phyloP scores from a whole-genome alignment of 2,113 vertebrate genomes.

The Hiodon tergisus region DNA sequence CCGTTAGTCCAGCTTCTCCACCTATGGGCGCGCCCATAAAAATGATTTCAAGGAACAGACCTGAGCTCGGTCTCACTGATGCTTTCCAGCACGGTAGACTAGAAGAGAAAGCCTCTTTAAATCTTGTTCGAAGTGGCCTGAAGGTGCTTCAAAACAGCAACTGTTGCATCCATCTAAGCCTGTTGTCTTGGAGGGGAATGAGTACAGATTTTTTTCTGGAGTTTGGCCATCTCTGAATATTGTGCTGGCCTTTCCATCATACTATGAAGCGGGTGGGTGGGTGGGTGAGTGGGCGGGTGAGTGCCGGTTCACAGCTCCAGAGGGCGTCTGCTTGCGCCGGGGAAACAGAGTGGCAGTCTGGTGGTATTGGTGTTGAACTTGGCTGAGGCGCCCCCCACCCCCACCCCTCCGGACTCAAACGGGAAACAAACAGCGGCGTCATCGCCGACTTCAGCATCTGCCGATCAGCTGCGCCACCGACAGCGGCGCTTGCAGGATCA shows the following conservation, averaged over 20 bases:
- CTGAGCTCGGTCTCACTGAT: not conserved
- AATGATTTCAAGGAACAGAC: too few species aligned
- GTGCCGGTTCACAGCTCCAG: not conserved
- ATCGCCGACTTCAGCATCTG: conserved; percentile 6
- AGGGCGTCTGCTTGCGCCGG: not conserved
- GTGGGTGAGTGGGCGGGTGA: not conserved
- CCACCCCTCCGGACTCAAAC: not conserved
- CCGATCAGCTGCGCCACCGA: conserved; percentile 10
- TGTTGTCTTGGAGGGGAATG: not conserved
- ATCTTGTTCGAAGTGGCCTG: not conserved
- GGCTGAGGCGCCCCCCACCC: not conserved
- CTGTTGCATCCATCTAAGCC: not conserved
- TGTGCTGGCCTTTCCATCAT: not conserved
- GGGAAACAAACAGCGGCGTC: conserved; percentile 3
- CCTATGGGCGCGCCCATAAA: too few species aligned
- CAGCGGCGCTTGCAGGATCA: not conserved
- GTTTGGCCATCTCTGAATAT: too few species aligned
- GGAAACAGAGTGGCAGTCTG: not conserved
- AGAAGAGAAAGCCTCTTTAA: not conserved
- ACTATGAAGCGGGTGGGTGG: not conserved
- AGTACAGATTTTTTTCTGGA: too few species aligned
- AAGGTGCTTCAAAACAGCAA: not conserved
- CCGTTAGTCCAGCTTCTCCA: too few species aligned
- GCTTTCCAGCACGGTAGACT: not conserved
- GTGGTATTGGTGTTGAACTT: not conserved